phyloP scores from a whole-genome alignment of 2,888 invertebrate species.

The Lottia gigantea region DNA sequence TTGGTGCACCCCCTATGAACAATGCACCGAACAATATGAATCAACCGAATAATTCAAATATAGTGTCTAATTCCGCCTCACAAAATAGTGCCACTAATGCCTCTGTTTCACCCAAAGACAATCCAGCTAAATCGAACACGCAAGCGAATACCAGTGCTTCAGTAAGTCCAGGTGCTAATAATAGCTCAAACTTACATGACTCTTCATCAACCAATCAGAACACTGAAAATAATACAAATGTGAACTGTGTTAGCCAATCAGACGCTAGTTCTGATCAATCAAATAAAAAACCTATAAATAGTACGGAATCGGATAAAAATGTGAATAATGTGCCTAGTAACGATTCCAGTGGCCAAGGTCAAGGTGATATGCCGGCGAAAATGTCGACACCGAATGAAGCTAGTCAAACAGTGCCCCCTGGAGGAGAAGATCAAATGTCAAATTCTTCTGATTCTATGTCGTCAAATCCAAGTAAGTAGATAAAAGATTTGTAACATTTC shows the following conservation, averaged over 20 bases:
- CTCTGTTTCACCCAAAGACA: not conserved
- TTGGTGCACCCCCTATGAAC: slow-evolving; percentile 31
- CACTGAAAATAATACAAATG: not conserved
- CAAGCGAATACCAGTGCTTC: slow-evolving; percentile 2
- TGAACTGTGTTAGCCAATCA: not conserved
- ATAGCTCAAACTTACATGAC: slow-evolving; percentile 5
- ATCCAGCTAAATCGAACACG: not conserved
- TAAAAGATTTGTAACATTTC: no score
- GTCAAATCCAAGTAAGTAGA: slow-evolving; percentile 5
- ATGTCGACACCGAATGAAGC: not conserved
- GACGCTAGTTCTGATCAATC: not conserved
- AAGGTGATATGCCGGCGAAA: not conserved
- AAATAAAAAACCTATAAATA: not conserved
- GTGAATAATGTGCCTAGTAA: not conserved
- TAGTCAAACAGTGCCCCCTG: slow-evolving; percentile 5
- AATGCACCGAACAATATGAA: slow-evolving; percentile 30
- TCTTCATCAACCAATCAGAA: not conserved
- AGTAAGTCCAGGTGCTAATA: not conserved
- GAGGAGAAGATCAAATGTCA: slow-evolving; percentile 7
- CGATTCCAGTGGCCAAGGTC: not conserved
- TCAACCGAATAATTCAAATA: slow-evolving; percentile 14
- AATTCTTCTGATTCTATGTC: slow-evolving; percentile 16
- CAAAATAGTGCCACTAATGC: slow-evolving; percentile 9
- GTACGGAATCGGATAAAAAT: not conserved
- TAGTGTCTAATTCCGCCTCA: slow-evolving; percentile 11